Conservation (phyloP, 2,797 vertebrate genomes). For the Pogoniulus pusillus region DNA sequence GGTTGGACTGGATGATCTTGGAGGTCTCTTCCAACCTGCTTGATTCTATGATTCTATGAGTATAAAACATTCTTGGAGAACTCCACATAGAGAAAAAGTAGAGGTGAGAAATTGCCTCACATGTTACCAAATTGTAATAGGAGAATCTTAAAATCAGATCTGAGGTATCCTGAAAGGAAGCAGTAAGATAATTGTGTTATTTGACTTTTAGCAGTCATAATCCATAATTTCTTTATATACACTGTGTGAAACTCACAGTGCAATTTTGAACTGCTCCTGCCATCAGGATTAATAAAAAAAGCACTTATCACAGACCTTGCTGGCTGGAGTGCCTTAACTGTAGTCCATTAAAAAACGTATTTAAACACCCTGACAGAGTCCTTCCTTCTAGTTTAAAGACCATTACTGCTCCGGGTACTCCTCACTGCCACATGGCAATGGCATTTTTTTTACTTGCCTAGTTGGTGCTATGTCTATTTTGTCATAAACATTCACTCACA, state of each 20-base stretch:
- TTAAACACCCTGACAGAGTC: background rate
- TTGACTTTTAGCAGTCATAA: background rate
- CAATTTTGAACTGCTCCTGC: background rate
- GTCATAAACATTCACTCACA: background rate
- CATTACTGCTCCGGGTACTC: background rate
- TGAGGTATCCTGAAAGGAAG: background rate
- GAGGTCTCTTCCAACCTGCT: too few species aligned
- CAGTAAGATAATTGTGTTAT: background rate
- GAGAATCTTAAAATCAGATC: background rate
- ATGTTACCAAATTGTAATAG: background rate
- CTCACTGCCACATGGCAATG: background rate
- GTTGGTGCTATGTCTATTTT: background rate
- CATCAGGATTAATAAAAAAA: background rate
- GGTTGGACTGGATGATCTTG: too few species aligned
- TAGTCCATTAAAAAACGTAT: slow-evolving; percentile 23
- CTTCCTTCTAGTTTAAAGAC: slow-evolving; percentile 18
- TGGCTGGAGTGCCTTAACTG: background rate
- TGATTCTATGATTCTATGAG: too few species aligned
- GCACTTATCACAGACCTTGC: background rate
- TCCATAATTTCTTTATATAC: slow-evolving; percentile 13
- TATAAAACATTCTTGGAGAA: background rate
- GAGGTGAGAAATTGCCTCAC: background rate
- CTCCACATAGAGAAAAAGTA: background rate
- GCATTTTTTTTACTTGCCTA: background rate
- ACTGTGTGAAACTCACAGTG: background rate